Evolutionary conservation across 2,113 vertebrate species (phyloP).

Genomic region (Hiodon tergisus): DNA sequence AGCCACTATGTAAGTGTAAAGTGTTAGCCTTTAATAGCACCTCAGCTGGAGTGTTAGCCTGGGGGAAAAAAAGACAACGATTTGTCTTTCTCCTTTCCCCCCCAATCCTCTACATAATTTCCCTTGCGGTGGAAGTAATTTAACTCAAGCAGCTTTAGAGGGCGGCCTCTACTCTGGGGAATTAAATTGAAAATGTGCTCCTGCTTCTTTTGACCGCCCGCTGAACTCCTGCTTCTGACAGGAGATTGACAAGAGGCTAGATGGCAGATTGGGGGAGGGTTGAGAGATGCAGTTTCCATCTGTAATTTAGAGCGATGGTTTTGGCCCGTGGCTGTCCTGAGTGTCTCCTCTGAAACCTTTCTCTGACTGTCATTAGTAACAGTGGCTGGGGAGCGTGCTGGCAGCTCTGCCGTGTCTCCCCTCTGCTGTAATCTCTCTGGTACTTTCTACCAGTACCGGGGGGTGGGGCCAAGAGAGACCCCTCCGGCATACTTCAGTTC

Average conservation of each 20-base stretch:
- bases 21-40: too few relatives aligned
- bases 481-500: too few relatives aligned
- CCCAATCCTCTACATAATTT: not conserved
- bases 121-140: not conserved
- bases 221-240: slow-evolving; percentile 8
- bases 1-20: too few relatives aligned
- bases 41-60: not conserved
- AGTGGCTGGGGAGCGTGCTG: too few relatives aligned
- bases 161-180: not conserved
- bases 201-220: not conserved
- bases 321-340: not conserved
- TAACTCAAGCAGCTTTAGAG: not conserved
- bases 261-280: not conserved
- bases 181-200: not conserved
- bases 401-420: too few relatives aligned
- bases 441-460: too few relatives aligned
- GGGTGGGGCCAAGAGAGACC: too few relatives aligned
- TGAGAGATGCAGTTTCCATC: not conserved
- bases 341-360: not conserved
- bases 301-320: not conserved
- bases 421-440: too few relatives aligned
- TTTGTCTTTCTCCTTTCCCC: not conserved
- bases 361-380: too few relatives aligned
- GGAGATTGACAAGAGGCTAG: not conserved
- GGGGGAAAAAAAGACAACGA: not conserved